A percentile compares a stretch with the other conserved stretches of the same genome.
These are phyloP conservation scores for Ceramica pisi DNA, from an alignment of 2,888 invertebrate genomes.

Conservation along the genomic window DNA sequence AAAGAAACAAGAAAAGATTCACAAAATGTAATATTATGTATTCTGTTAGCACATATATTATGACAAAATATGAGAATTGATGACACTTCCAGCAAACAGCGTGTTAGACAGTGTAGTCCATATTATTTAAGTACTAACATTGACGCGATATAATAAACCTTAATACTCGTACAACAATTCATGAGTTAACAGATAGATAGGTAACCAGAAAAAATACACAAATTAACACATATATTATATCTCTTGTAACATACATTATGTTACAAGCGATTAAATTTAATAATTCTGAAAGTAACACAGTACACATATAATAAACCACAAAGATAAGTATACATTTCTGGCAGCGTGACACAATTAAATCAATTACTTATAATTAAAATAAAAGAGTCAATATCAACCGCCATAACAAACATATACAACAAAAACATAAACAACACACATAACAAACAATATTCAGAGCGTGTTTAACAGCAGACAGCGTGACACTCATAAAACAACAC, in stretches of 20 bases:
- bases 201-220: not conserved
- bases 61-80: too few relatives aligned
- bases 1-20: too few relatives aligned
- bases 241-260: too few relatives aligned
- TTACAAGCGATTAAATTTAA: not conserved
- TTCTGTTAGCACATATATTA: too few relatives aligned
- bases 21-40: too few relatives aligned
- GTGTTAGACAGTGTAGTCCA: not conserved
- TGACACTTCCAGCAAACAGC: not conserved
- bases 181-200: not conserved
- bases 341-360: not conserved
- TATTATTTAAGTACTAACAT: too few relatives aligned
- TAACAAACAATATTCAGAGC: not conserved
- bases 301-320: not conserved
- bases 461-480: conserved; percentile 22
- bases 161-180: not conserved
- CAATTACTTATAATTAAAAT: too few relatives aligned
- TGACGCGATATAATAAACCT: too few relatives aligned
- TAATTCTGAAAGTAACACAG: not conserved
- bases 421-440: not conserved
- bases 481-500: not conserved
- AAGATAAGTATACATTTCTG: too few relatives aligned
- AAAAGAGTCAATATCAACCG: too few relatives aligned
- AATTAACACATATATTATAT: not conserved
- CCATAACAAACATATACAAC: not conserved